Evolutionary conservation across 2,888 invertebrate genomes (phyloP).

Genomic region (Napeogenes sylphis): DNA sequence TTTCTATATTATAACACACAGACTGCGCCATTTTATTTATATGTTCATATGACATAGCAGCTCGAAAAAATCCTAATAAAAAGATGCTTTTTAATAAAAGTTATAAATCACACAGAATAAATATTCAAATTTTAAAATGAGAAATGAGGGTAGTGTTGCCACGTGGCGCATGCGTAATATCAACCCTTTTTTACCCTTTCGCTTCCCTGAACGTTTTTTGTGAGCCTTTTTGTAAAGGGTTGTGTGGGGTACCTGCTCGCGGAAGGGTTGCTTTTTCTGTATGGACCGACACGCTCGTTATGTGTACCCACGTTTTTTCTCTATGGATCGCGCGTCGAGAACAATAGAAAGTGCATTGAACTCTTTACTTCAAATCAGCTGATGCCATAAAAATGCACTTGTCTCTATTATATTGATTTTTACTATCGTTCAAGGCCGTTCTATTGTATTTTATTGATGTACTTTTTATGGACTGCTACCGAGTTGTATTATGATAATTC

Average conservation of each 20-base stretch:
- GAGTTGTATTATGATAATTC: conserved; percentile 15
- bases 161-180: conserved; percentile 71
- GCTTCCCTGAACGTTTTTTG: conserved; percentile 71
- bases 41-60: not conserved
- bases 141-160: conserved; percentile 70
- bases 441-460: conserved; percentile 20
- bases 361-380: conserved; percentile 69
- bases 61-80: no score
- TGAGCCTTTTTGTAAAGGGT: conserved; percentile 75
- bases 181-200: conserved; percentile 77
- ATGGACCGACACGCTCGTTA: conserved; percentile 57
- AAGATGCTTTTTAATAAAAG: no score
- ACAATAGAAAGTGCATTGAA: conserved; percentile 72
- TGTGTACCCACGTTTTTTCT: conserved; percentile 57
- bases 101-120: not conserved
- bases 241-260: conserved; percentile 74
- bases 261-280: conserved; percentile 73
- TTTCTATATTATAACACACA: no score
- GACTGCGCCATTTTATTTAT: not conserved
- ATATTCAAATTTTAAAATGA: conserved; percentile 57
- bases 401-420: conserved; percentile 67
- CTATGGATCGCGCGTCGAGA: conserved; percentile 48
- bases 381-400: conserved; percentile 72
- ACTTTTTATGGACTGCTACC: conserved; percentile 28
- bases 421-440: conserved; percentile 61